These are phyloP conservation scores for Monopis laevigella DNA, from an alignment of 2,888 invertebrate species.

Conservation along the genomic window DNA sequence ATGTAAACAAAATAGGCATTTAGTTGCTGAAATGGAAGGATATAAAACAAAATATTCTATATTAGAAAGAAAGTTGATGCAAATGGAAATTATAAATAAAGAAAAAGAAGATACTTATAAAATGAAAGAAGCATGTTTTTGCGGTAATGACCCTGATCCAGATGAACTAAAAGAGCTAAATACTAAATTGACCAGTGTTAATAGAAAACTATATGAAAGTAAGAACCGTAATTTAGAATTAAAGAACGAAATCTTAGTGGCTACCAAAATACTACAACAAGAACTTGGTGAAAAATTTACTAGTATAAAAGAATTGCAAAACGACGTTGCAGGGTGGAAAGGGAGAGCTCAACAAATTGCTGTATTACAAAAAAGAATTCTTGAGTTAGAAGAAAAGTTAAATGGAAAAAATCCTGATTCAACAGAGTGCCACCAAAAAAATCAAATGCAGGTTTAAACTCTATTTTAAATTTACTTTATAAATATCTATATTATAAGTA, in stretches of 20 bases:
- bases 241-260: slow-evolving; percentile 75
- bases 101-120: slow-evolving; percentile 34
- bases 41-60: slow-evolving; percentile 67
- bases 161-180: slow-evolving; percentile 68
- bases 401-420: slow-evolving; percentile 42
- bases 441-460: slow-evolving; percentile 35
- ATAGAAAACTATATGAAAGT: slow-evolving; percentile 73
- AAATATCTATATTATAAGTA: background rate
- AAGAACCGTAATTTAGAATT: slow-evolving; percentile 75
- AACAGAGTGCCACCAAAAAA: slow-evolving; percentile 35
- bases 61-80: slow-evolving; percentile 58
- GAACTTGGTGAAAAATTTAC: slow-evolving; percentile 79
- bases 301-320: slow-evolving; percentile 68
- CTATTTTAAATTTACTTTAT: background rate
- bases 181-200: slow-evolving; percentile 67
- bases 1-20: slow-evolving; percentile 72
- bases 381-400: slow-evolving; percentile 72
- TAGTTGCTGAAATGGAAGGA: slow-evolving; percentile 68
- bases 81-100: slow-evolving; percentile 43
- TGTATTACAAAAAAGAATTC: slow-evolving; percentile 72
- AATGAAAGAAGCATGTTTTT: slow-evolving; percentile 27
- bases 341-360: slow-evolving; percentile 81
- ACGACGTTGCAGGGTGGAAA: slow-evolving; percentile 73
- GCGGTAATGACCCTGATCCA: slow-evolving; percentile 55
- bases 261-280: slow-evolving; percentile 77